Evolutionary conservation across 1,140 invertebrate species (phyloP).

Genomic region (Thalassaphorura encarpata): DNA sequence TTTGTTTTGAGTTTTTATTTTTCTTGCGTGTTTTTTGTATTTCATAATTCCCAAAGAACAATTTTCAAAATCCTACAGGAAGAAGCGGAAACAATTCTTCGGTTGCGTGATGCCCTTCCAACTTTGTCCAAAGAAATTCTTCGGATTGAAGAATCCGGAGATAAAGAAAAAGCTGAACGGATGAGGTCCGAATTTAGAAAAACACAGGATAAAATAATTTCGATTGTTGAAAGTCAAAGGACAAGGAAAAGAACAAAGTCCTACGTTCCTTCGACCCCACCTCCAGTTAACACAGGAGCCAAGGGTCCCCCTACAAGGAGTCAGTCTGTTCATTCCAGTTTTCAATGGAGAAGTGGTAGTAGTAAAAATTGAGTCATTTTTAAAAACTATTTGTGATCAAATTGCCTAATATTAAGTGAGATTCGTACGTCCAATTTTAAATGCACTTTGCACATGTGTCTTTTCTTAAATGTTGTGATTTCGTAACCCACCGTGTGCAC

Average conservation of each 20-base stretch:
- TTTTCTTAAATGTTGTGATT: too few species aligned
- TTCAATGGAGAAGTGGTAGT: too few species aligned
- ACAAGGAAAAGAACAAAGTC: constrained; percentile 1
- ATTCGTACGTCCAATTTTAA: too few species aligned
- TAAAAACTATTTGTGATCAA: too few species aligned
- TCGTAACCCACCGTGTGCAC: too few species aligned
- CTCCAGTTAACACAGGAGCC: neutral
- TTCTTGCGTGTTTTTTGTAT: too few species aligned
- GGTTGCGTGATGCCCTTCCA: constrained; percentile 12
- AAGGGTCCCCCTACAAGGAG: neutral
- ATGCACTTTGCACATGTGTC: too few species aligned
- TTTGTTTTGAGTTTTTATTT: neutral
- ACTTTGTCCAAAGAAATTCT: constrained; percentile 8
- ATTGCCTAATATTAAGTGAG: too few species aligned
- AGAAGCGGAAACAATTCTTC: constrained; percentile 18
- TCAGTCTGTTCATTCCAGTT: neutral
- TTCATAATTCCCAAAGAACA: too few species aligned
- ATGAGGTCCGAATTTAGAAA: constrained; percentile 7
- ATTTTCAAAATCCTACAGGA: constrained; percentile 6
- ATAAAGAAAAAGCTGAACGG: constrained; percentile 1
- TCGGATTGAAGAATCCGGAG: constrained; percentile 7
- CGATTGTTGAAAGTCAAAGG: constrained; percentile 9
- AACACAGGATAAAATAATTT: constrained; percentile 16
- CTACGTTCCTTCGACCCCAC: neutral
- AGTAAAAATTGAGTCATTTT: too few species aligned